Evolutionary conservation across 2,888 invertebrate species (phyloP).

Genomic region (Sphaerophoria rueppellii): DNA sequence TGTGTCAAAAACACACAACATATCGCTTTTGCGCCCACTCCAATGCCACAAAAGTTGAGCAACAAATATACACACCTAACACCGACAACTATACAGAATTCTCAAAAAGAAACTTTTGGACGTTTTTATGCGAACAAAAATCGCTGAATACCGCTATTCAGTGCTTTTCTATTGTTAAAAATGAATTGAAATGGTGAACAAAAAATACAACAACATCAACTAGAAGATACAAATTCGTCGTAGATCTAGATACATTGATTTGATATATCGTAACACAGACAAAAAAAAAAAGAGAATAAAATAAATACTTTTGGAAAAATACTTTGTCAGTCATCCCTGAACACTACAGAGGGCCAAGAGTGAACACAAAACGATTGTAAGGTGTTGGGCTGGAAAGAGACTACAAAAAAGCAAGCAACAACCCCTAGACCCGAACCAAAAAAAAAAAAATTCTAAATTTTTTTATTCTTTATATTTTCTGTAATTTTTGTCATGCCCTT

Average conservation of each 20-base stretch:
- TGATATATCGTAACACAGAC: conserved; percentile 53
- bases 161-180: conserved; percentile 66
- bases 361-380: conserved; percentile 28
- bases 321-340: conserved; percentile 68
- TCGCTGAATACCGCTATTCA: conserved; percentile 68
- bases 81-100: conserved; percentile 27
- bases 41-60: conserved; percentile 35
- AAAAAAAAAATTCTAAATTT: neutral
- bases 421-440: conserved; percentile 32
- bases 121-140: conserved; percentile 47
- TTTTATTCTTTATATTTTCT: neutral
- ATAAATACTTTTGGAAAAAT: conserved; percentile 40
- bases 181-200: conserved; percentile 68
- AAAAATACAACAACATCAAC: conserved; percentile 35
- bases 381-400: conserved; percentile 37
- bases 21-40: neutral
- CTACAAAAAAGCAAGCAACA: conserved; percentile 5
- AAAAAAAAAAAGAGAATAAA: neutral
- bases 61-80: conserved; percentile 42
- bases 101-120: conserved; percentile 64
- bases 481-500: conserved; percentile 24
- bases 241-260: conserved; percentile 60
- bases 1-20: conserved; percentile 25
- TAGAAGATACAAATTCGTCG: conserved; percentile 35
- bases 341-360: conserved; percentile 2